Base-by-base conservation (phyloP, 2,113 vertebrate genomes). In the Dipodomys stephensi region DNA sequence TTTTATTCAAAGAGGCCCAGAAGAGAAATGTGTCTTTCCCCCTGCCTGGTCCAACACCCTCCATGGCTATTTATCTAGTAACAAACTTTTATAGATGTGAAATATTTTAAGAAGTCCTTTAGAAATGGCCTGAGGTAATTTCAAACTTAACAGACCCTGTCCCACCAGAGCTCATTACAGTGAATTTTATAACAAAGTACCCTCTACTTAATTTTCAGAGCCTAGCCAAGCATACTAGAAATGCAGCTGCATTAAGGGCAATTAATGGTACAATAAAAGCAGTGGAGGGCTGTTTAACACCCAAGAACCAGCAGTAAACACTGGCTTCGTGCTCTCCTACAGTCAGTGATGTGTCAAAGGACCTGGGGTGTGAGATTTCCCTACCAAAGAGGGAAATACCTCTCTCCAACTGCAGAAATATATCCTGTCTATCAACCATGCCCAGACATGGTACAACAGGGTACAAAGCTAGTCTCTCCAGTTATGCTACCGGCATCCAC, bases 91-190 rank as follows among this genome's bases (percentile, higher is more conserved):
- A 98, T 97, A 97, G 98, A 98, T 93, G 96, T 98, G 97, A 98
- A 98, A 98, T 98, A 98, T 98, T 98, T 98, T 97, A 98, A 97
- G 97, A 97, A 97, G 97, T 98, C 97, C 97, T 98, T 98, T 98
- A 97, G 96, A 99, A 98, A 99, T 98, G 98, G 98, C 99, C 98
- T 94, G 97, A 98, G 98, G 99, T 99, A 98, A 99, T 99, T 99
- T 99, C 98, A 98, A 98, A 99, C 98, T 99, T 98, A 98, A 98
- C 98, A 99, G 98, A 98, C 98, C 98, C 98, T 98, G 98, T 99
- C 99, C 99, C 99, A 98, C 98, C 98, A 99, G 99, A 99, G 98
- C 98, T 99, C 99, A 99, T 99, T 99, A 99, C 96, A 98, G 97
- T 97, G 98, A 98, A 98, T 99, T 99, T 98, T 99, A 99, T 98